phyloP scores from a whole-genome alignment of 2,113 vertebrate species.

The Mormyrus lacerda region DNA sequence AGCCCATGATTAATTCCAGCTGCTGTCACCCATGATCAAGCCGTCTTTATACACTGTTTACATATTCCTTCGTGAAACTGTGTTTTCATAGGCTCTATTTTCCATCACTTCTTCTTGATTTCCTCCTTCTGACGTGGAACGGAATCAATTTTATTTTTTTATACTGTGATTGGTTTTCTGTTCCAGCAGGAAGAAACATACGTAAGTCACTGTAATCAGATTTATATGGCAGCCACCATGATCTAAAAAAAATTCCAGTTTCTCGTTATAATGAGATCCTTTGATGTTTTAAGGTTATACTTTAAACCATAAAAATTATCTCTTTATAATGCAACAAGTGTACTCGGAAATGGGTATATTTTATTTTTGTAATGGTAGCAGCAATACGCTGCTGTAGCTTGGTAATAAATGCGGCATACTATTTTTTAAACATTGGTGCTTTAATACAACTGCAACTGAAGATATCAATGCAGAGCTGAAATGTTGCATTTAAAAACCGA shows the following conservation, averaged over 20 bases:
- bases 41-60: neutral
- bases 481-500: constrained; percentile 17
- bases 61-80: neutral
- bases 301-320: neutral
- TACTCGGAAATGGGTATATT: neutral
- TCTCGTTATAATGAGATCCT: neutral
- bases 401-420: neutral
- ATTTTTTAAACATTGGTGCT: neutral
- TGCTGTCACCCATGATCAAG: neutral
- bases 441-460: neutral
- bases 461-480: neutral
- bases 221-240: neutral
- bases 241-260: neutral
- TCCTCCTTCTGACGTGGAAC: neutral
- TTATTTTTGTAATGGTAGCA: neutral
- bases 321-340: neutral
- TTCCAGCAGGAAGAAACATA: neutral
- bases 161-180: neutral
- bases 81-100: neutral
- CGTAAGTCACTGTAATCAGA: neutral
- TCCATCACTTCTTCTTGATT: neutral
- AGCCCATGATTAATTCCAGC: neutral
- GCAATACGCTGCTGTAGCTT: neutral
- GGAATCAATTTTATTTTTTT: neutral
- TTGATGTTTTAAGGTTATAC: neutral